Evolutionary conservation across 2,888 invertebrate species (phyloP).

Genomic region (Quadriops clusia): DNA sequence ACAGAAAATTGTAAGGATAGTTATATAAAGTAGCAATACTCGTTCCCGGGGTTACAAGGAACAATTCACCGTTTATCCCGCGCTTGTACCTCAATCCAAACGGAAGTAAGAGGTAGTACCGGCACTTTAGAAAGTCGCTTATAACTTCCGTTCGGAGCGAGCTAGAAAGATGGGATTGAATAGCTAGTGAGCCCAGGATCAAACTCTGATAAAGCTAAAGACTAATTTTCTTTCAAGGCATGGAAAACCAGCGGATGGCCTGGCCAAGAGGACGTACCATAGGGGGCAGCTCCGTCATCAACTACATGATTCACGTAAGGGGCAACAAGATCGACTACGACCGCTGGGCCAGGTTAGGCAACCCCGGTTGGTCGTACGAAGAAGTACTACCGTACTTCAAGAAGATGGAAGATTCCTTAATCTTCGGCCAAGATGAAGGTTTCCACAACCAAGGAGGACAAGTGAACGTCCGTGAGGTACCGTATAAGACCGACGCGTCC

Average conservation of each 20-base stretch:
- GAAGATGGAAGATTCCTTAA: conserved; percentile 31
- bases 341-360: conserved; percentile 46
- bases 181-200: no score
- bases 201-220: background rate
- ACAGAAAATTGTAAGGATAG: no score
- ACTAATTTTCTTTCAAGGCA: conserved; percentile 19
- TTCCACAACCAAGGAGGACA: conserved; percentile 35
- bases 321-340: conserved; percentile 60
- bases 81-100: no score
- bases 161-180: no score
- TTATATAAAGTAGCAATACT: no score
- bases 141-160: no score
- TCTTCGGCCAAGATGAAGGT: conserved; percentile 26
- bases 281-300: conserved; percentile 39
- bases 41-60: no score
- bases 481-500: conserved; percentile 36
- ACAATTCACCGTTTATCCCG: no score
- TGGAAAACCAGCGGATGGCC: conserved; percentile 30
- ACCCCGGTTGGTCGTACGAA: conserved; percentile 42
- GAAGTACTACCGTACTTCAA: conserved; percentile 37
- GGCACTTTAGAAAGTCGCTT: no score
- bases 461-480: conserved; percentile 34
- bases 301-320: conserved; percentile 45
- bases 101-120: no score
- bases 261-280: conserved; percentile 46